Evolutionary conservation across 2,113 vertebrate genomes (phyloP).

Genomic region (Barbus barbus): DNA sequence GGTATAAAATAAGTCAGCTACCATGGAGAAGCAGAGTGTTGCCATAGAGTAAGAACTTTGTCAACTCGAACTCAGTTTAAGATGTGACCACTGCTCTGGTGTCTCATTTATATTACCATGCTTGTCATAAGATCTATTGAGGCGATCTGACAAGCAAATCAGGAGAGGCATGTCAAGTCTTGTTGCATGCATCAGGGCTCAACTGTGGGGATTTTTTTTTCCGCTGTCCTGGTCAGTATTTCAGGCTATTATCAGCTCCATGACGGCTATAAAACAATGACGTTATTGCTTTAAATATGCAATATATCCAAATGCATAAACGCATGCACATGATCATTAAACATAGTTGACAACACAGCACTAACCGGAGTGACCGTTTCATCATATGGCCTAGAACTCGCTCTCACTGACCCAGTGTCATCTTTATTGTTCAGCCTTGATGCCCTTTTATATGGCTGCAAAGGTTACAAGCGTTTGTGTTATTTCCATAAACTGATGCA

Average conservation of each 20-base stretch:
- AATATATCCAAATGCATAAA: background rate
- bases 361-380: background rate
- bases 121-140: background rate
- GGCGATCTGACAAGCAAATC: background rate
- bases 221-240: background rate
- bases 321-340: background rate
- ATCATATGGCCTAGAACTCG: background rate
- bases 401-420: background rate
- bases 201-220: background rate
- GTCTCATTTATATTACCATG: background rate
- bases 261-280: background rate
- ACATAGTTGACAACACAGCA: background rate
- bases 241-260: background rate
- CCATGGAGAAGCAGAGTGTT: background rate
- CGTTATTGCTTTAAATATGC: background rate
- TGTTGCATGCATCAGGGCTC: background rate
- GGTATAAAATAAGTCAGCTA: background rate
- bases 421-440: background rate
- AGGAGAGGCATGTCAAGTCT: constrained; percentile 6
- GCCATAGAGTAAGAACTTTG: background rate
- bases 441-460: background rate
- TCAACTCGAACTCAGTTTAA: background rate
- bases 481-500: constrained; percentile 20
- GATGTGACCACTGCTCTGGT: background rate
- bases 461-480: background rate